A percentile compares a stretch with the other conserved stretches of the same genome.
Conservation (phyloP, 2,113 vertebrate genomes). For the Mandrillus leucophaeus region DNA sequence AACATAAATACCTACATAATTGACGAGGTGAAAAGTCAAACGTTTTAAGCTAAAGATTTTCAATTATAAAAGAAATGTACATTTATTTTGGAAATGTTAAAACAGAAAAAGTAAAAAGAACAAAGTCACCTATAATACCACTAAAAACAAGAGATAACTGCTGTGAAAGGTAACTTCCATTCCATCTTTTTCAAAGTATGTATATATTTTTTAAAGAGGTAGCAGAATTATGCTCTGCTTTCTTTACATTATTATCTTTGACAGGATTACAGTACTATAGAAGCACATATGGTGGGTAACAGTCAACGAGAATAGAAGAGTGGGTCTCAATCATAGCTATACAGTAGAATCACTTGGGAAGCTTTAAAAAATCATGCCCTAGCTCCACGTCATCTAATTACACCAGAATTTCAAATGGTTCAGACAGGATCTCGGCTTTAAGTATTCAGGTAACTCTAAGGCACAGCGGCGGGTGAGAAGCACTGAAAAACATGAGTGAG, state of each 20-base stretch:
- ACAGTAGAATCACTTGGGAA: neutral
- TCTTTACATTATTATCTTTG: neutral
- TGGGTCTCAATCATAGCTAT: neutral
- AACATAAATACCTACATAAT: neutral
- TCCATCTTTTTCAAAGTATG: neutral
- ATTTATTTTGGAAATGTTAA: constrained; percentile 5
- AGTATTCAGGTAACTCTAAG: neutral
- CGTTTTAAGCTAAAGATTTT: constrained; percentile 21
- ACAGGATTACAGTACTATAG: neutral
- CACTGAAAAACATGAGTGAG: neutral
- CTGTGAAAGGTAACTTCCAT: neutral
- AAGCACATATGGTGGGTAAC: neutral
- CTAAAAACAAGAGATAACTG: neutral
- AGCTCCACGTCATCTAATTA: neutral
- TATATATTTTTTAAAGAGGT: neutral
- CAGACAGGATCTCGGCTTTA: neutral
- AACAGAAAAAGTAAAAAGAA: constrained; percentile 6
- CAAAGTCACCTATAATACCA: neutral
- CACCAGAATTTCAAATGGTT: neutral
- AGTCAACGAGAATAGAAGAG: neutral
- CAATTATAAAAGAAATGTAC: neutral
- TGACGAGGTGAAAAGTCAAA: constrained; percentile 4
- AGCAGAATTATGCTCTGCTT: neutral
- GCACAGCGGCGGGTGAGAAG: neutral
- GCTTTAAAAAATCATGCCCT: neutral